Evolutionary conservation across 1,140 invertebrate species (phyloP).

Genomic region (Tetramorium simillimum): DNA sequence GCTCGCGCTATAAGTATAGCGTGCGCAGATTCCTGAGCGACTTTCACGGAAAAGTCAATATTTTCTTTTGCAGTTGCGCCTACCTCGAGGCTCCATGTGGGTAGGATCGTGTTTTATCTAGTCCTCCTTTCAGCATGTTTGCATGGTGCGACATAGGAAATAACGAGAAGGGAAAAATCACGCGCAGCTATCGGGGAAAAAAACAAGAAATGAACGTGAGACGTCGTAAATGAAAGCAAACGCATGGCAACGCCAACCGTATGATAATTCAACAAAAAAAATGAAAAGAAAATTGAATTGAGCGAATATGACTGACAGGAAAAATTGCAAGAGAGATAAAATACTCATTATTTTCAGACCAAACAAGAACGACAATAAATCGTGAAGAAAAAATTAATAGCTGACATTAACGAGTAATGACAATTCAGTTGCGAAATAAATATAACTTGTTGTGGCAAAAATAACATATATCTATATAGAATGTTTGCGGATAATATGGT

Average conservation of each 20-base stretch:
- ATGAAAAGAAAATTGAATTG: not conserved
- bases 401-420: not conserved
- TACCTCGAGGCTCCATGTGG: slow-evolving; percentile 59
- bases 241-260: not conserved
- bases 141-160: slow-evolving; percentile 64
- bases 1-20: slow-evolving; percentile 58
- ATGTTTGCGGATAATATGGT: not conserved
- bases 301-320: not conserved
- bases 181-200: slow-evolving; percentile 3
- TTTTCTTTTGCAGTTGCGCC: slow-evolving; percentile 69
- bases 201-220: slow-evolving; percentile 28
- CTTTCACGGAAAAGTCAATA: slow-evolving; percentile 70
- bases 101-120: slow-evolving; percentile 71
- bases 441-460: not conserved
- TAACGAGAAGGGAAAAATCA: slow-evolving; percentile 70
- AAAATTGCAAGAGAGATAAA: not conserved
- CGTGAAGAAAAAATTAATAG: not conserved
- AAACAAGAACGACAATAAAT: not conserved
- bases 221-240: slow-evolving; percentile 37
- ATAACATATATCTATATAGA: not conserved
- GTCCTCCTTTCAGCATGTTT: slow-evolving; percentile 49
- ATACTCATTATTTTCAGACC: not conserved
- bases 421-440: not conserved
- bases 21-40: slow-evolving; percentile 69
- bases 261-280: not conserved